phyloP scores from a whole-genome alignment of 1,140 invertebrate species.

The Homarus americanus region DNA sequence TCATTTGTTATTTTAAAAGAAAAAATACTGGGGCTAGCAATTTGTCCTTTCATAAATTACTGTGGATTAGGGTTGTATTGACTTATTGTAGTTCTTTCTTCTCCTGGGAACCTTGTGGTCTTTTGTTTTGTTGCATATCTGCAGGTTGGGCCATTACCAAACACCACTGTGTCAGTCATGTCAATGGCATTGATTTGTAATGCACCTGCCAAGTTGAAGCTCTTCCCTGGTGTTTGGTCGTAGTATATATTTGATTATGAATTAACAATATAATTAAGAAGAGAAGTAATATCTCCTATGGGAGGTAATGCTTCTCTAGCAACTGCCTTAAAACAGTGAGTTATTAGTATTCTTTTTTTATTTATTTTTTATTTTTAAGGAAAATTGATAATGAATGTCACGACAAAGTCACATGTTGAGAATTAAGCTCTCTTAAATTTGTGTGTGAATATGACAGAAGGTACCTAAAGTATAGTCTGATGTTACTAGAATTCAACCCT shows the following conservation, averaged over 20 bases:
- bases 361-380: background rate
- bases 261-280: slow-evolving; percentile 14
- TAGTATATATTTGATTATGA: slow-evolving; percentile 34
- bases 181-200: background rate
- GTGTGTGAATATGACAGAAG: background rate
- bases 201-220: background rate
- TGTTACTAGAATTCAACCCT: slow-evolving; percentile 29
- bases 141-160: slow-evolving; percentile 67
- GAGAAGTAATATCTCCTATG: slow-evolving; percentile 15
- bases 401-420: background rate
- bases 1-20: slow-evolving; percentile 21
- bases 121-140: slow-evolving; percentile 54
- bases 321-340: slow-evolving; percentile 68
- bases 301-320: slow-evolving; percentile 26
- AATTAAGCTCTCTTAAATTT: background rate
- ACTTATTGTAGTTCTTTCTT: slow-evolving; percentile 36
- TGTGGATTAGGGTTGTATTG: slow-evolving; percentile 14
- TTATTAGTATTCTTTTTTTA: slow-evolving; percentile 4
- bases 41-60: background rate
- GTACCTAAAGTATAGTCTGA: background rate
- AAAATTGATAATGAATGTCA: background rate
- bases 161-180: slow-evolving; percentile 32
- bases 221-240: slow-evolving; percentile 36
- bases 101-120: slow-evolving; percentile 43
- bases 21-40: slow-evolving; percentile 32